Base-by-base conservation (phyloP, 1,140 invertebrate species). In the Leucophenga varia region DNA sequence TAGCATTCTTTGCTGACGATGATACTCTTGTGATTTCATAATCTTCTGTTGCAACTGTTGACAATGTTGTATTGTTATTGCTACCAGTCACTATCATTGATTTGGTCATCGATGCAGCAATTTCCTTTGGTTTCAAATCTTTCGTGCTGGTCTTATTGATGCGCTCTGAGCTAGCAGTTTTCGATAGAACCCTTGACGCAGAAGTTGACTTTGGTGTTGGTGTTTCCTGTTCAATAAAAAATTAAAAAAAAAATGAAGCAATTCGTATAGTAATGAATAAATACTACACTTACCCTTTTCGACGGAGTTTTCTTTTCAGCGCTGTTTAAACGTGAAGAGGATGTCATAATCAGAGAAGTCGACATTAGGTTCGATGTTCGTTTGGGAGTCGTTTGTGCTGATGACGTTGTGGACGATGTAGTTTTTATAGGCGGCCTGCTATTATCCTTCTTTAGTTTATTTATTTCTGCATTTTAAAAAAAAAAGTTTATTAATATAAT, bases 241-340 rank as follows among this genome's bases (percentile, higher is more conserved):
- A 20, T 2, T 7, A 41, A 13, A 25, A 42, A 42, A 16, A 41
- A 30, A 41, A 13, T n/a, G 22, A 31, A 16, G 17, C 7, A 68
- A 32, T 18, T 14, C n/a, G n/a, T n/a, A 9, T 8, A 12, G 12
- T 18, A 12, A 6, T 1, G 4, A 28, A 19, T 38, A 2, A 30
- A 12, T 32, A 0, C 1, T 10, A 13, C 9, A 72, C 70, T 61
- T 78, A 79, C 79, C 75, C 79, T 74, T 70, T 77, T 76, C 53
- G 73, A 74, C 72, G 79, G 79, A 65, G 79, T 74, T 76, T 80
- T 74, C 74, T 77, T 64, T 72, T 79, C 57, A 68, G 59, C 54
- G 67, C 79, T 72, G 74, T 73, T 61, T 72, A 65, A 45, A 40
- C 70, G 55, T 31, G 69, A 49, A 42, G 69, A 64, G 43, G 68